Conservation (phyloP, 2,113 vertebrate genomes). For the Miniopterus natalensis region DNA sequence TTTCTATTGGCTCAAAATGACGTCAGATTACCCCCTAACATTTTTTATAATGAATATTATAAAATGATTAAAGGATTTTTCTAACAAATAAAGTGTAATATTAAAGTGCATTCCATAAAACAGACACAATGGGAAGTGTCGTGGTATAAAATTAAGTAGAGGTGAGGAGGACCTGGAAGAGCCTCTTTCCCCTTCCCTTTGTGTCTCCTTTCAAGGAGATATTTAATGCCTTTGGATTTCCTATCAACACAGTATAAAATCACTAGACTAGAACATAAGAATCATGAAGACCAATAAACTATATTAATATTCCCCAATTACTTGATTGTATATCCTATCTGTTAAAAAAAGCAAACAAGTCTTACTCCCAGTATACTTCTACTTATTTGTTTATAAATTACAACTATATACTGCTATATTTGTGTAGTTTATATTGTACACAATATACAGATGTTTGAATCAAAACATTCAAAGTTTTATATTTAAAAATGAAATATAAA, state of each 20-base stretch:
- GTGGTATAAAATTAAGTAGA: neutral
- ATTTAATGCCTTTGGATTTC: neutral
- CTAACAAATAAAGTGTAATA: neutral
- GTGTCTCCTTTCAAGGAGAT: neutral
- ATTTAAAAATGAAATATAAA: neutral
- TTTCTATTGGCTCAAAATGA: neutral
- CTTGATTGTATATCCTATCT: neutral
- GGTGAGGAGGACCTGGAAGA: neutral
- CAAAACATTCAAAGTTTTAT: neutral
- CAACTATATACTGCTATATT: neutral
- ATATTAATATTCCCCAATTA: neutral
- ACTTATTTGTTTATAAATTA: neutral
- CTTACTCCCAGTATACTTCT: neutral
- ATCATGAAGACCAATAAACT: neutral
- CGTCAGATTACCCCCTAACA: neutral
- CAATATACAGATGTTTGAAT: neutral
- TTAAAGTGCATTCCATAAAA: neutral
- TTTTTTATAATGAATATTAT: neutral
- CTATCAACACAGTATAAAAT: neutral
- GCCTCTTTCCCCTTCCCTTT: neutral
- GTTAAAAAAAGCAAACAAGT: neutral
- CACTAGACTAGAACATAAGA: neutral
- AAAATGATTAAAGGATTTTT: neutral
- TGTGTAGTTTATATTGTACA: neutral
- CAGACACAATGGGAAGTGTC: neutral